Conservation (phyloP, 2,797 vertebrate species). For the Cossypha heuglini region DNA sequence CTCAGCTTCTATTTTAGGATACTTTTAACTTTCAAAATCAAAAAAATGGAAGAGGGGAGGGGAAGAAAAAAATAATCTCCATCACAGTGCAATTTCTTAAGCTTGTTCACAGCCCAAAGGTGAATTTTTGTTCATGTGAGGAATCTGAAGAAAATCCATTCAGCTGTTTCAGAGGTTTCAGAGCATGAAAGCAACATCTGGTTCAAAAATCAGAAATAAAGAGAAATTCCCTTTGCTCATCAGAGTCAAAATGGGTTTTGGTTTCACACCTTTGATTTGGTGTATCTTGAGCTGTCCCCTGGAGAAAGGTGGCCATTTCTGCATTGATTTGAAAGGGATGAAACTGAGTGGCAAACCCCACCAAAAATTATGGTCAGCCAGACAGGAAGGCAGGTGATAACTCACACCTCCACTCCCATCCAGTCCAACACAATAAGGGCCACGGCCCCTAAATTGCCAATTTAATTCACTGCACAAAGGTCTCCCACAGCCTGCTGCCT, state of each 20-base stretch:
- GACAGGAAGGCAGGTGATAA: not conserved
- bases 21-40: slow-evolving; percentile 43
- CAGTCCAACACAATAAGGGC: not conserved
- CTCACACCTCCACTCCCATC: not conserved
- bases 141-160: slow-evolving; percentile 63
- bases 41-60: not conserved
- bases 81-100: slow-evolving; percentile 38
- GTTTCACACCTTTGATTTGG: slow-evolving; percentile 25
- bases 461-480: not conserved
- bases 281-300: not conserved
- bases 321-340: not conserved
- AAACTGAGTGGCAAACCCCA: not conserved
- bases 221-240: slow-evolving; percentile 47
- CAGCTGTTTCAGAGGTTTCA: slow-evolving; percentile 56
- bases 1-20: slow-evolving; percentile 44
- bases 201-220: slow-evolving; percentile 50
- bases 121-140: slow-evolving; percentile 35
- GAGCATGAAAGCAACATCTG: slow-evolving; percentile 69
- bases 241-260: slow-evolving; percentile 40
- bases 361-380: not conserved
- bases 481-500: not conserved
- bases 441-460: not conserved
- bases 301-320: not conserved
- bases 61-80: not conserved
- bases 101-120: slow-evolving; percentile 56